Evolutionary conservation across 2,888 invertebrate species (phyloP), one percentile per base, ranked within the genome.

Genomic region (Apotomis capreana): DNA sequence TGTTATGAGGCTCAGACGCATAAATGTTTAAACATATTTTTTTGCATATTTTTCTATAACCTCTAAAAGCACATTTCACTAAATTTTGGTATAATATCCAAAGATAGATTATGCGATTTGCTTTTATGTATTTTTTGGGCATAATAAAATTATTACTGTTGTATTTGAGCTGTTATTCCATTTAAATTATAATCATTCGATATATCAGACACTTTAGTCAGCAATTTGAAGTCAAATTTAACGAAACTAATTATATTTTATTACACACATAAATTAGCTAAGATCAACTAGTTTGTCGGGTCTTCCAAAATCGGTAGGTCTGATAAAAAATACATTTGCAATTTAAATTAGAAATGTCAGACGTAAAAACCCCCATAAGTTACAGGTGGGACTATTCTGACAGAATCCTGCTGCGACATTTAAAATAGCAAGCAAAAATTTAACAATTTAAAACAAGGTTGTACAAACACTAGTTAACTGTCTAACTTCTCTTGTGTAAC

Each of bases 271-370:
- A 70, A 67, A 60, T 67, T 55, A 60, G 12, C 13, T 15, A 49
- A 5, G 40, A 57, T 40, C 9, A n/a, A 70, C 60, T 44, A 61
- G 67, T 71, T 71, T 44, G 3, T 13, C 13, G 36, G 40, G n/a
- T 55, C 37, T 46, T 1, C 13, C 9, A 62, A 44, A 57, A 57
- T 57, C 40, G n/a, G 58, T 52, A 55, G 49, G 9, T 40, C 26
- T n/a, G 15, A 61, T 49, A 57, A 69, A 59, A 70, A 71, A 49
- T 55, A 37, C 37, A 52, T 67, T 65, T 54, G 59, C 51, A 51
- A 57, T 68, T 70, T 62, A 67, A 67, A 68, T 67, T 46, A 12
- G 10, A 40, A 57, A 62, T 46, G 15, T 9, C 36, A 67, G 26
- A 44, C 36, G 37, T 10, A 26, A 57, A 71, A 36, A 40, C 40